phyloP scores from a whole-genome alignment of 2,797 vertebrate species.

The Vireo griseus region DNA sequence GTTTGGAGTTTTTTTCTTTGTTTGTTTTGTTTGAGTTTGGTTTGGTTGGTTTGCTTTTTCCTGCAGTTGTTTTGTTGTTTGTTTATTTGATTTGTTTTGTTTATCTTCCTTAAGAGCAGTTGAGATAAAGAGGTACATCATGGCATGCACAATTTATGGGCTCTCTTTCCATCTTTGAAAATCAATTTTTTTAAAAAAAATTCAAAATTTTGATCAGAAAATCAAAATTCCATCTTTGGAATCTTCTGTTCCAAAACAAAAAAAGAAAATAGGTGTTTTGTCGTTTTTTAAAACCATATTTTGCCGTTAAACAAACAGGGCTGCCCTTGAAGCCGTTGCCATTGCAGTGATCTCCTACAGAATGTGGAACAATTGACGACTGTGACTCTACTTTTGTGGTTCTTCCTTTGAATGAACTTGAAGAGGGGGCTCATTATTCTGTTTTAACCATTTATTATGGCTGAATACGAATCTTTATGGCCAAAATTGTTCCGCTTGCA shows the following conservation, averaged over 20 bases:
- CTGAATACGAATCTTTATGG: neutral
- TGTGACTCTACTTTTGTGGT: neutral
- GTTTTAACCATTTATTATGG: neutral
- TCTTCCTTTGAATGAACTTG: neutral
- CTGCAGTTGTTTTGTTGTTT: neutral
- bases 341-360: neutral
- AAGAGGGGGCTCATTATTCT: neutral
- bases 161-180: neutral
- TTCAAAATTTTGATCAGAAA: too few relatives aligned
- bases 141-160: neutral
- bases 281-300: neutral
- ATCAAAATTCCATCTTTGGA: too few relatives aligned
- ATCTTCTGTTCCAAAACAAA: neutral
- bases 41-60: neutral
- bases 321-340: neutral
- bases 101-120: neutral
- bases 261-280: neutral
- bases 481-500: neutral
- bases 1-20: too few relatives aligned
- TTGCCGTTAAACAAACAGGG: neutral
- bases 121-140: neutral
- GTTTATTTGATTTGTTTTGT: neutral
- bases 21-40: neutral
- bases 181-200: too few relatives aligned
- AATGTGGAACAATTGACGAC: neutral